Evolutionary conservation across 2,797 vertebrate genomes (phyloP), one percentile per base, ranked within the genome.

Genomic region (Gambelia wislizenii): DNA sequence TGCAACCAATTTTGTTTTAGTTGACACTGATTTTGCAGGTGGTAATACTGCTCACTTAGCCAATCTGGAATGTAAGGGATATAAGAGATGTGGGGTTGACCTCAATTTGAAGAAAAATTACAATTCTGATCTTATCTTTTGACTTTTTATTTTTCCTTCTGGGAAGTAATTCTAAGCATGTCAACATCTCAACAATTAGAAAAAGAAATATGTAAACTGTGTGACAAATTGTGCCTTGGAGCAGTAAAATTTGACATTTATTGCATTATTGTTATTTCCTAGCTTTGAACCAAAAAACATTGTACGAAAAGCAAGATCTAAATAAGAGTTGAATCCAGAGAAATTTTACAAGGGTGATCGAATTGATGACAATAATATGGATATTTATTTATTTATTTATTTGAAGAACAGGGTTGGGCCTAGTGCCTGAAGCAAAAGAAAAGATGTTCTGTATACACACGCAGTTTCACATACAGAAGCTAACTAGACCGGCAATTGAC

Each of bases 181-280:
- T 70, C 6, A 30, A 67, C 85, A 67, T 0, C 47, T 70, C 0
- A 8, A 12, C 36, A 25, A 27, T 70, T 44, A 82, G 33, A 74
- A 74, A 90, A 89, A 3, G 0, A 2, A 54, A 27, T 84, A 67
- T 42, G 89, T 87, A 25, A 75, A 74, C 30, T 84, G 83, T 90
- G 86, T 83, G 84, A 18, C 67, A 67, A 1, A n/a, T 30, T 20
- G 6, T 52, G n/a, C 7, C 77, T 76, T 59, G 85, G 44, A 30
- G 16, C 86, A 42, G 69, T 54, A 74, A 82, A 42, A 59, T 85
- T 74, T 10, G 4, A 12, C 36, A 47, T 72, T 91, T 85, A 87
- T 36, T 2, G 39, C 59, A 25, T 27, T 6, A n/a, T 59, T 59
- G 6, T 10, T 30, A 14, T 7, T 87, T 87, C 79, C 70, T 69